Evolutionary conservation across 1,140 invertebrate species (phyloP), one percentile per base, ranked within the genome.

Genomic region (Amyelois transitella): DNA sequence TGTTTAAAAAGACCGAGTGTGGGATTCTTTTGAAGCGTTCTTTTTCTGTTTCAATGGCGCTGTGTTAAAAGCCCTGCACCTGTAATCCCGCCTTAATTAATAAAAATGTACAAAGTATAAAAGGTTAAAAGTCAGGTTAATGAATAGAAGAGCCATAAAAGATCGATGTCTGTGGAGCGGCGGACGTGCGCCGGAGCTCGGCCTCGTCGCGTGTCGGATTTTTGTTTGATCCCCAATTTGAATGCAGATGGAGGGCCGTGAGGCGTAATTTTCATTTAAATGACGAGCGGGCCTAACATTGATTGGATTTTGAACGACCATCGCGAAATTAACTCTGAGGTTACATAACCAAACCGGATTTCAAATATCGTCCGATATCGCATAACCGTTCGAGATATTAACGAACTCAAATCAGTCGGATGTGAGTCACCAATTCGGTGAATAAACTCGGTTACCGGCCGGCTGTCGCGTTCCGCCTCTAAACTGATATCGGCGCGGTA

Each of bases 221-320:
- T 72, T 69, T 69, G 64, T 69, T 72, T 66, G 66, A 72, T 66
- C 70, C 62, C 52, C 64, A 69, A 72, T 72, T 72, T 69, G 62
- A 61, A 69, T 61, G 62, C 59, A 68, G 62, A 71, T 67, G 51
- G 58, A 61, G 54, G 55, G 55, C 55, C 58, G 48, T 56, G 51
- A 54, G 49, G 49, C 58, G 55, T 69, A 59, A 69, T 69, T 61
- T 61, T 62, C 43, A 60, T 62, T 65, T 50, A 62, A 66, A 66
- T 51, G 52, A 50, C 58, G 49, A 53, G 20, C 32, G 19, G 51
- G 47, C 50, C 44, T 54, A 21, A 52, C 43, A 52, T 55, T 69
- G 63, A 72, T 72, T 69, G 66, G 57, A 58, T 58, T 53, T 47
- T 43, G 58, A 54, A 53, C 57, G 53, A 59, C 38, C 14, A 48